Percentiles rank a stretch among this genome's conserved stretches.
phyloP scores from a whole-genome alignment of 2,113 vertebrate genomes.

The Rhinoptilus africanus region DNA sequence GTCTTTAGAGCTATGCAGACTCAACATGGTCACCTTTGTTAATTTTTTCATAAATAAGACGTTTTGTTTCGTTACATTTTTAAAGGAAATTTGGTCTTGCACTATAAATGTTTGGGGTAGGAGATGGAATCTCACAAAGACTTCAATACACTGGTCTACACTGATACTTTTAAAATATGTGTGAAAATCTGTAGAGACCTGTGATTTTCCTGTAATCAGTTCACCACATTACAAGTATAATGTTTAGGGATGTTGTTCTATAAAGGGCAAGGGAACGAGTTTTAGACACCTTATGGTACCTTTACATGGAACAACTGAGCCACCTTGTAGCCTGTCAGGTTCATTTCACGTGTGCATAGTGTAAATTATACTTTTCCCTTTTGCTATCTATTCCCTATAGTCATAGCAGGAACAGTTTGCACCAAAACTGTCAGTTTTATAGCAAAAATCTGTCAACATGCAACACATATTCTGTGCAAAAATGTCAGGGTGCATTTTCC shows the following conservation, averaged over 20 bases:
- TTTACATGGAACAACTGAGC: background rate
- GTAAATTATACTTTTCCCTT: constrained; percentile 36
- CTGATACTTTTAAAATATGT: background rate
- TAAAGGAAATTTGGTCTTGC: background rate
- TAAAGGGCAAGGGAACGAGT: background rate
- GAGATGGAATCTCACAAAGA: background rate
- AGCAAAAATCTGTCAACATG: constrained; percentile 71
- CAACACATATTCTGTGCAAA: constrained; percentile 62
- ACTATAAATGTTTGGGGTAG: background rate
- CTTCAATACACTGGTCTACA: background rate
- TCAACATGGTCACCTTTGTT: background rate
- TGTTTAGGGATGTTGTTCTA: background rate
- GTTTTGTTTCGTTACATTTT: background rate
- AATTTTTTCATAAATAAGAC: background rate
- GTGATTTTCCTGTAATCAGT: background rate
- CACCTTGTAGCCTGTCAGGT: constrained; percentile 32
- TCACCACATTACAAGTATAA: background rate
- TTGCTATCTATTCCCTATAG: constrained; percentile 59
- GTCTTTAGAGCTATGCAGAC: background rate
- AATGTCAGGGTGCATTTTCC: constrained; percentile 70
- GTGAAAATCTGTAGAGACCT: background rate
- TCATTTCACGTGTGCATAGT: constrained; percentile 11
- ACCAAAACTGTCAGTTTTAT: constrained; percentile 77
- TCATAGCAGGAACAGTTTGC: constrained; percentile 70
- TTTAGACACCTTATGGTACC: constrained; percentile 15